Evolutionary conservation across 2,888 invertebrate genomes (phyloP).

Genomic region (Therioaphis trifolii): DNA sequence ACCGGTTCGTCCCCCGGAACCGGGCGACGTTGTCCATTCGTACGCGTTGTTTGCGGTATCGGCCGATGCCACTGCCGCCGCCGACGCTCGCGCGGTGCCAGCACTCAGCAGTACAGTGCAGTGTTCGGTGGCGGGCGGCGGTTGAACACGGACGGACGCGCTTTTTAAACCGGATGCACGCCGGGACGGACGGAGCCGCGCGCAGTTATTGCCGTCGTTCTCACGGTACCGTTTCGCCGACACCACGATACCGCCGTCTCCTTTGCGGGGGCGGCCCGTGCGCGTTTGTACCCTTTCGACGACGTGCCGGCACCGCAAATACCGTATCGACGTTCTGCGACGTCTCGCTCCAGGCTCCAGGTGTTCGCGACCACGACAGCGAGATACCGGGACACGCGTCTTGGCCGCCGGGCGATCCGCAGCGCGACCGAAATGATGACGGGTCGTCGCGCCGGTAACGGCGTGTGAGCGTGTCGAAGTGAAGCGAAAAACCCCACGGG

Average conservation of each 20-base stretch:
- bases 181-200: neutral
- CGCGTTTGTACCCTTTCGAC: too few relatives aligned
- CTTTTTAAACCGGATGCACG: constrained; percentile 18
- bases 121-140: neutral
- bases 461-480: neutral
- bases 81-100: constrained; percentile 15
- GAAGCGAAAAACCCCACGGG: neutral
- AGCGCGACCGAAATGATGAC: neutral
- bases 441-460: neutral
- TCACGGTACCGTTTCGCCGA: neutral
- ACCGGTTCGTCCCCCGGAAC: constrained; percentile 50
- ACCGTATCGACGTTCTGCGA: too few relatives aligned
- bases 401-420: too few relatives aligned
- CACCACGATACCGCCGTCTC: neutral
- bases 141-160: too few relatives aligned
- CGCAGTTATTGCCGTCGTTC: neutral
- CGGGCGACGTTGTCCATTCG: constrained; percentile 29
- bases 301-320: too few relatives aligned
- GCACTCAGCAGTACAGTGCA: neutral
- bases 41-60: constrained; percentile 17
- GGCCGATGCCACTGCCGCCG: neutral
- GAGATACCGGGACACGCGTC: too few relatives aligned
- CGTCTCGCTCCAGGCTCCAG: too few relatives aligned
- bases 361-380: too few relatives aligned
- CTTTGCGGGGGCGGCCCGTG: too few relatives aligned